Evolutionary conservation across 1,140 invertebrate species (phyloP).

Genomic region (Magallana ariakensis): DNA sequence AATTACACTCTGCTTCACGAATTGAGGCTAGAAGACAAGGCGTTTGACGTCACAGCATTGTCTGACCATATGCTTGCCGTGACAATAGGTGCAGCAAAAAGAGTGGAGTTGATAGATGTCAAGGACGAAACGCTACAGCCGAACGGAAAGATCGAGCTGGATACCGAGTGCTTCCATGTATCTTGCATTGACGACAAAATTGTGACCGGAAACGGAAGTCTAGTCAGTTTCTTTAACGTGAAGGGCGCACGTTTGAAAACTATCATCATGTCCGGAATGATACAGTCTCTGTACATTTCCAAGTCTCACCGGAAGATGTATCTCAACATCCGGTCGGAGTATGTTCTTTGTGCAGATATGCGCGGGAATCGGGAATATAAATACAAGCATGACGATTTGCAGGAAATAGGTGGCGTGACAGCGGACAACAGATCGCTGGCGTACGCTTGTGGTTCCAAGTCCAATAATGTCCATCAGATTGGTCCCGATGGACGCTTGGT

Average conservation of each 20-base stretch:
- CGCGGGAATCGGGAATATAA: slow-evolving; percentile 35
- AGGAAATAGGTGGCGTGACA: slow-evolving; percentile 14
- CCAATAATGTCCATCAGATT: slow-evolving; percentile 44
- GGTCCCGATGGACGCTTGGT: not conserved
- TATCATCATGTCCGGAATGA: slow-evolving; percentile 44
- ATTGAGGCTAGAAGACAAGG: slow-evolving; percentile 33
- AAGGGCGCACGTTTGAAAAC: slow-evolving; percentile 22
- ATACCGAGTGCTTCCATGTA: slow-evolving; percentile 42
- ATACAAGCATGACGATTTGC: slow-evolving; percentile 29
- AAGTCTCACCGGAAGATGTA: slow-evolving; percentile 38
- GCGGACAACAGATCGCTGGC: slow-evolving; percentile 6
- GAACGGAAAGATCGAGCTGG: slow-evolving; percentile 28
- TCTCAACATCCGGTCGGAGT: slow-evolving; percentile 42
- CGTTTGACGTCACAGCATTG: slow-evolving; percentile 20
- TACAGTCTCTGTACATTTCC: slow-evolving; percentile 36
- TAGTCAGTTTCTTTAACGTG: slow-evolving; percentile 37
- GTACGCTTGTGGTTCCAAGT: slow-evolving; percentile 36
- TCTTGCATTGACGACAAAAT: slow-evolving; percentile 39
- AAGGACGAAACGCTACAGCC: not conserved
- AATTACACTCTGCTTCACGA: not conserved
- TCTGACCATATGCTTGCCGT: slow-evolving; percentile 19
- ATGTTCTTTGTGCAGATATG: slow-evolving; percentile 24
- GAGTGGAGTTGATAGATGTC: slow-evolving; percentile 5
- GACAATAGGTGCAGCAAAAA: slow-evolving; percentile 7
- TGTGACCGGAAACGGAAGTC: slow-evolving; percentile 39